Evolutionary conservation across 2,888 invertebrate species (phyloP), one percentile per base, ranked within the genome.

Genomic region (Acanthosepion pharaonis): DNA sequence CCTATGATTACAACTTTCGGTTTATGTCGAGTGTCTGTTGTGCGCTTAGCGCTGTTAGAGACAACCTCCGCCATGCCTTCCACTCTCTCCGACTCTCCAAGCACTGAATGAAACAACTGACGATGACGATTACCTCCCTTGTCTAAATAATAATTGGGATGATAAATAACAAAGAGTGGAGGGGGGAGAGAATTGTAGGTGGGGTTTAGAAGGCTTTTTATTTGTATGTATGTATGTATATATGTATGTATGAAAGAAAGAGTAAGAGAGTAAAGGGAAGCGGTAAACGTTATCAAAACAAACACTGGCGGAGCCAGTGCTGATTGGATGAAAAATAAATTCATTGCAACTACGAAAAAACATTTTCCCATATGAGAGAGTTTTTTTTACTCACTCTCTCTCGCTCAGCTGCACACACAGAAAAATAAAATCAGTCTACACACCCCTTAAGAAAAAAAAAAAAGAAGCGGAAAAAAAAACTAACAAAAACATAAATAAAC

Each of bases 1-100:
- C 97, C 97, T 93, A 97, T 96, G 92, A 97, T 96, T 49, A 97
- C 94, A 94, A 97, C 96, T 96, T 97, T 97, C 53, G 96, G 96
- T 53, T 96, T 20, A 15, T 18, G n/a, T 25, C 49, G 51, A 23
- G 6, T 28, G 53, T 49, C 53, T 25, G 49, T 15, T 48, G 53
- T 20, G 93, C 18, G 5, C 93, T n/a, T 33, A 93, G 53, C 53
- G 23, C 33, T 93, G 28, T 93, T 93, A n/a, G 93, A 53, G 28
- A 53, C 51, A 18, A 42, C n/a, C 49, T 42, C 93, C 93, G 93
- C 93, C 51, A 55, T 53, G 94, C 64, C 55, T 51, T 42, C 33
- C 53, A 53, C 42, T 33, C 25, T 25, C 51, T 23, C 18, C 59
- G 23, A 42, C 42, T 49, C 28, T 5, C 9, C 15, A 42, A 48